phyloP scores from a whole-genome alignment of 2,888 invertebrate genomes.

The Pyrgus malvae region DNA sequence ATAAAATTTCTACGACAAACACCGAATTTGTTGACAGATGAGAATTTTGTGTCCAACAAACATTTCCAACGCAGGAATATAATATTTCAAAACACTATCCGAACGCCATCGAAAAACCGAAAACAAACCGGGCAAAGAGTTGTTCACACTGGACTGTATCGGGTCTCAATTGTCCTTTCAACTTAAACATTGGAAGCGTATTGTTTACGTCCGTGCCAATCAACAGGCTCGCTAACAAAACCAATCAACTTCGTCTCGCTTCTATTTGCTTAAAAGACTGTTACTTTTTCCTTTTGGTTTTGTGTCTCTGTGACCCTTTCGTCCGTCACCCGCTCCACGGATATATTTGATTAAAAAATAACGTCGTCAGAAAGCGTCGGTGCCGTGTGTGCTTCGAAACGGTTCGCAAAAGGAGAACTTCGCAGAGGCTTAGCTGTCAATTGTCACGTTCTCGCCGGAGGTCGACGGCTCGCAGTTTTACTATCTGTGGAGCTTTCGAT shows the following conservation, averaged over 20 bases:
- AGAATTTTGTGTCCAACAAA: slow-evolving; percentile 22
- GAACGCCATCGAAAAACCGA: slow-evolving; percentile 35
- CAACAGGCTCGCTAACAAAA: slow-evolving; percentile 81
- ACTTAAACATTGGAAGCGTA: slow-evolving; percentile 75
- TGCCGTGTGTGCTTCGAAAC: slow-evolving; percentile 50
- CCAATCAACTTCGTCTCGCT: slow-evolving; percentile 83
- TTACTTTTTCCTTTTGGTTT: slow-evolving; percentile 77
- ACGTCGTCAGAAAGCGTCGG: slow-evolving; percentile 79
- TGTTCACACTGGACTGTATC: slow-evolving; percentile 47
- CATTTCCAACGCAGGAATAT: slow-evolving; percentile 39
- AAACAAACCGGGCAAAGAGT: slow-evolving; percentile 46
- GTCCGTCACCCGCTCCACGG: slow-evolving; percentile 78
- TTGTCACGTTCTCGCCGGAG: slow-evolving; percentile 68
- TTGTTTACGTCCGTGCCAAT: slow-evolving; percentile 80
- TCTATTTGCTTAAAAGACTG: slow-evolving; percentile 80
- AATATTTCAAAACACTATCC: slow-evolving; percentile 41
- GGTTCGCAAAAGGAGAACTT: slow-evolving; percentile 65
- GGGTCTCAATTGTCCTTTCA: slow-evolving; percentile 72
- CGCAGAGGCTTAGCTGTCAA: slow-evolving; percentile 70
- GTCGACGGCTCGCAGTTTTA: slow-evolving; percentile 58
- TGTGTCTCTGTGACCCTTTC: slow-evolving; percentile 77
- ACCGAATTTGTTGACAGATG: slow-evolving; percentile 16
- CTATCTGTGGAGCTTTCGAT: slow-evolving; percentile 55
- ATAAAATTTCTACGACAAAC: slow-evolving; percentile 12
- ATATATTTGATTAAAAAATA: slow-evolving; percentile 84